phyloP scores from a whole-genome alignment of 2,888 invertebrate genomes.

The Papilio protenor region DNA sequence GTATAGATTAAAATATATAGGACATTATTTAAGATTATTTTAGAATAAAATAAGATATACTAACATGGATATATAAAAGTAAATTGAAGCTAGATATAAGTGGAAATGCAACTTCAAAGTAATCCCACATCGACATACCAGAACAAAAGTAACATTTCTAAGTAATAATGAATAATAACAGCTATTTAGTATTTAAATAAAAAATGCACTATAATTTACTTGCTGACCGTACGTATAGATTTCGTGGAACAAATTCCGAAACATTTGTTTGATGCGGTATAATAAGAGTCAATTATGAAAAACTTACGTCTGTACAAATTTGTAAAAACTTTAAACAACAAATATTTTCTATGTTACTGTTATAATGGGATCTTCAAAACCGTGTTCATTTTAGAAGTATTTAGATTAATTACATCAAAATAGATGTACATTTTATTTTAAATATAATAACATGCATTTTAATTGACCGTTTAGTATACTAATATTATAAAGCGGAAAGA shows the following conservation, averaged over 20 bases:
- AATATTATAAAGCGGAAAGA: too few species aligned
- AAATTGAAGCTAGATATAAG: too few species aligned
- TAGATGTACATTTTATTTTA: not conserved
- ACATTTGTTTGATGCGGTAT: conserved; percentile 83
- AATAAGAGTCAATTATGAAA: conserved; percentile 82
- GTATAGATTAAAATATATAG: too few species aligned
- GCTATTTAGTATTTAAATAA: conserved; percentile 66
- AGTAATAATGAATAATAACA: conserved; percentile 76
- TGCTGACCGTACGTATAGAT: conserved; percentile 75
- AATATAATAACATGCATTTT: not conserved
- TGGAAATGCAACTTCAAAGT: not conserved
- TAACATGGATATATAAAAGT: too few species aligned
- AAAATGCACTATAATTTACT: conserved; percentile 59
- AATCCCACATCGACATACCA: conserved; percentile 50
- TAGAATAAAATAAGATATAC: too few species aligned
- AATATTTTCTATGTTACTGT: conserved; percentile 25
- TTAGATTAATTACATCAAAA: not conserved
- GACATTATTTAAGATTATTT: too few species aligned
- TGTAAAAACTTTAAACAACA: conserved; percentile 32
- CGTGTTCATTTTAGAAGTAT: not conserved
- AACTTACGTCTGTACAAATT: conserved; percentile 64
- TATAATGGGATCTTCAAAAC: not conserved
- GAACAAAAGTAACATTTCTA: conserved; percentile 59
- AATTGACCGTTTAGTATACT: too few species aligned
- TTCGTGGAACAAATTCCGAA: conserved; percentile 82